These are phyloP conservation scores for Meloidogyne hapla DNA, from an alignment of 1,140 invertebrate species.

Conservation along the genomic window DNA sequence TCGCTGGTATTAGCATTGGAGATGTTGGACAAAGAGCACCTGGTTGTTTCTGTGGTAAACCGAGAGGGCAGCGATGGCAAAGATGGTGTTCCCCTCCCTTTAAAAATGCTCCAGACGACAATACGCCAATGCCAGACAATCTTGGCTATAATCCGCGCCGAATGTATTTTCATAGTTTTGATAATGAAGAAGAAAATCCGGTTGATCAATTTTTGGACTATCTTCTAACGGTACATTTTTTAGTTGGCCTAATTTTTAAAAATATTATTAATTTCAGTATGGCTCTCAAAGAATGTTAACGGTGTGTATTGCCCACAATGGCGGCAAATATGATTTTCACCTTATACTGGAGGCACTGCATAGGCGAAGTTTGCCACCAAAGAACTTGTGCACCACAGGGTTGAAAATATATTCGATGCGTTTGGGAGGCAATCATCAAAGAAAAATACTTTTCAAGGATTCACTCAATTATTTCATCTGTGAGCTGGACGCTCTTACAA, in stretches of 20 bases:
- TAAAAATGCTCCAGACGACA: not conserved
- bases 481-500: slow-evolving; percentile 7
- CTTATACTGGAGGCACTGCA: slow-evolving; percentile 14
- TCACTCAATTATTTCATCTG: slow-evolving; percentile 23
- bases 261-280: not conserved
- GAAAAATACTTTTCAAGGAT: slow-evolving; percentile 12
- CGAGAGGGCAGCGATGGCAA: not conserved
- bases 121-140: not conserved
- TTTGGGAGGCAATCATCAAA: not conserved
- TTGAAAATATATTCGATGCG: slow-evolving; percentile 14
- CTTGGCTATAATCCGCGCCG: not conserved
- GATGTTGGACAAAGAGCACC: not conserved
- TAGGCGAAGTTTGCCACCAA: not conserved
- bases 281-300: not conserved
- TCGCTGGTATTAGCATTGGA: not conserved
- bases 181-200: not conserved
- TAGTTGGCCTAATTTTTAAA: not conserved
- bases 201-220: slow-evolving; percentile 21
- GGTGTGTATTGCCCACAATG: too few species aligned
- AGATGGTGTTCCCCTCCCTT: not conserved
- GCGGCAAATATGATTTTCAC: slow-evolving; percentile 16
- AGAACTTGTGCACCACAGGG: slow-evolving; percentile 13
- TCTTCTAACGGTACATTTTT: not conserved
- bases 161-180: slow-evolving; percentile 6
- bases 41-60: not conserved